Base-by-base conservation (phyloP, 1,140 invertebrate genomes). In the Drosophila grimshawi region DNA sequence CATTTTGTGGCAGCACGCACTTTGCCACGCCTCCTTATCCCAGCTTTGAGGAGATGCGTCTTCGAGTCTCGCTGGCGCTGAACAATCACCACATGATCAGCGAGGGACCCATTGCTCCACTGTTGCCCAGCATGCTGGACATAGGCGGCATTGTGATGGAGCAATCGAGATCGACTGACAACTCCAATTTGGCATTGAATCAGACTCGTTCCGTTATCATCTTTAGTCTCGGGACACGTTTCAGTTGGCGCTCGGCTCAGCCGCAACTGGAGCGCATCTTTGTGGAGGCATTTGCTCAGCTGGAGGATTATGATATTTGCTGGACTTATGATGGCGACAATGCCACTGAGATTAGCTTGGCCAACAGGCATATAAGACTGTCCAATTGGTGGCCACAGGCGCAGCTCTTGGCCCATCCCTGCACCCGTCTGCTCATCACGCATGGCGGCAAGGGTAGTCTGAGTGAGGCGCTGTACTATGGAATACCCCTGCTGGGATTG, bases 361-460 rank as follows among this genome's bases (percentile, higher is more conserved):
- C 45, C 8, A 32, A 66, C 3, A 60, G 86, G 0, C 96, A 96
- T 91, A 92, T 97, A 0, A 92, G 94, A 67, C 78, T 95, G 1
- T 91, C 91, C 43, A 94, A 94, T 49, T 96, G 96, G 96, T 86
- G 96, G 33, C 95, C 96, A 0, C 96, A 97, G 80, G 94, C 94
- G 41, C 95, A 95, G 69, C 92, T 96, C 70, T 81, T 90, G 19
- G 95, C 93, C 43, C 95, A 96, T 92, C 93, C 93, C 4, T 95
- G 95, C 63, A 90, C 95, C 1, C 94, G 93, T 78, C 93, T 94
- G 0, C 96, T 97, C 77, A 94, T 97, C 43, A 95, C 95, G 1
- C 95, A 96, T 73, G 95, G 95, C 8, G 96, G 96, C 6, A 90
- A 95, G 53, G 93, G 95, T 19, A 95, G 96, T 60, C 92, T 95